phyloP scores from a whole-genome alignment of 2,888 invertebrate genomes.

The Linyphia triangularis region DNA sequence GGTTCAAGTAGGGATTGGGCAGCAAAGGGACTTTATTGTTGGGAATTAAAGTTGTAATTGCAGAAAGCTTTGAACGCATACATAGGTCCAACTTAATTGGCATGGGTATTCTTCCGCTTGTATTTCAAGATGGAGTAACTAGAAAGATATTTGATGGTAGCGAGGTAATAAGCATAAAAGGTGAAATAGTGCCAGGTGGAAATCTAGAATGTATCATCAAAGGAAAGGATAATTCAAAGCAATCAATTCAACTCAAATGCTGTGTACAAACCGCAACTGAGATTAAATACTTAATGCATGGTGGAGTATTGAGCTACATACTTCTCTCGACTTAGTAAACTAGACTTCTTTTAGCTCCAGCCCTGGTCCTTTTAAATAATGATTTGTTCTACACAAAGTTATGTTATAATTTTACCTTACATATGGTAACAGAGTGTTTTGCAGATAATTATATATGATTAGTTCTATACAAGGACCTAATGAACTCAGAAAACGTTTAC shows the following conservation, averaged over 20 bases:
- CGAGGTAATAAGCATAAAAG: slow-evolving; percentile 3
- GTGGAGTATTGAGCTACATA: background rate
- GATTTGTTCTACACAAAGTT: slow-evolving; percentile 3
- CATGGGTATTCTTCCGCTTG: slow-evolving; percentile 31
- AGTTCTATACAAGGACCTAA: background rate
- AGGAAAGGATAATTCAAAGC: background rate
- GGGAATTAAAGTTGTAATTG: slow-evolving; percentile 43
- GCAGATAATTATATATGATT: slow-evolving; percentile 3
- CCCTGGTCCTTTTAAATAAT: background rate
- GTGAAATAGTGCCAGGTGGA: slow-evolving; percentile 3
- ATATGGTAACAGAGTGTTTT: slow-evolving; percentile 3
- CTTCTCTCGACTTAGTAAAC: background rate
- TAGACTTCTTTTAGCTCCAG: background rate
- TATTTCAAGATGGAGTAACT: slow-evolving; percentile 18
- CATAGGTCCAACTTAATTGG: slow-evolving; percentile 40
- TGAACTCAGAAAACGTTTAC: background rate
- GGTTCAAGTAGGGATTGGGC: slow-evolving; percentile 34
- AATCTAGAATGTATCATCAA: slow-evolving; percentile 3
- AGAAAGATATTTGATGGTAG: slow-evolving; percentile 3
- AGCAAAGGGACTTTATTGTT: slow-evolving; percentile 30
- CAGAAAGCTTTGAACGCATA: slow-evolving; percentile 40
- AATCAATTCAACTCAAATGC: slow-evolving; percentile 3
- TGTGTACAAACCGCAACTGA: slow-evolving; percentile 3
- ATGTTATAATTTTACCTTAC: slow-evolving; percentile 3
- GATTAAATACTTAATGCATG: background rate